phyloP scores from a whole-genome alignment of 2,113 vertebrate species.

The Salvelinus sp. region DNA sequence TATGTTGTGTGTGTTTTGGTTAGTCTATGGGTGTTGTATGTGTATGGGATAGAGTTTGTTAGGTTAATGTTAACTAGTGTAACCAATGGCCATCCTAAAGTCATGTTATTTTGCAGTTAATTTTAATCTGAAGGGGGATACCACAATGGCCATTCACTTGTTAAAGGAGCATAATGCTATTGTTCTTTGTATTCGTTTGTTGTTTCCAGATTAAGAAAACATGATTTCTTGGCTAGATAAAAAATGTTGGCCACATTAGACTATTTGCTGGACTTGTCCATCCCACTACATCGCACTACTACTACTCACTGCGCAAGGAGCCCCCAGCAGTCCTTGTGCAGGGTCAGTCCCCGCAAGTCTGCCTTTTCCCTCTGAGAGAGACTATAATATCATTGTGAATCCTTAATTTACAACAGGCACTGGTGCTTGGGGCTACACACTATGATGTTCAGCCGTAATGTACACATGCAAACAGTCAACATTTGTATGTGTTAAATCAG shows the following conservation, averaged over 20 bases:
- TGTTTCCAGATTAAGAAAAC: too few species aligned
- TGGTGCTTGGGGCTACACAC: not conserved
- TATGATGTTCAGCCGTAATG: not conserved
- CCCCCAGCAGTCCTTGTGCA: not conserved
- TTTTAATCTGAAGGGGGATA: too few species aligned
- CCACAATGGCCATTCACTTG: too few species aligned
- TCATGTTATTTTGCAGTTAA: too few species aligned
- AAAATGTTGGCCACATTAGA: too few species aligned
- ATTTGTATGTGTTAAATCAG: not conserved
- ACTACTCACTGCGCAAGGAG: not conserved
- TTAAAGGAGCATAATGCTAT: too few species aligned
- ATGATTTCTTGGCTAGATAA: too few species aligned
- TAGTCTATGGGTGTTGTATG: too few species aligned
- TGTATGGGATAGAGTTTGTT: too few species aligned
- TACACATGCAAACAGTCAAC: not conserved
- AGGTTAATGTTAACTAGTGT: not conserved
- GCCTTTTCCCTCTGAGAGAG: not conserved
- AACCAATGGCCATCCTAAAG: not conserved
- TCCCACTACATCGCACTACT: not conserved
- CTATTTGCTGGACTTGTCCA: too few species aligned
- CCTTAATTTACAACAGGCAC: not conserved
- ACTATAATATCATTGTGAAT: slow-evolving; percentile 1
- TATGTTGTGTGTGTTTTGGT: too few species aligned
- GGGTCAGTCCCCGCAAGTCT: not conserved
- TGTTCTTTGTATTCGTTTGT: too few species aligned